Evolutionary conservation across 1,140 invertebrate species (phyloP), one percentile per base, ranked within the genome.

Genomic region (Ganaspis sp.): DNA sequence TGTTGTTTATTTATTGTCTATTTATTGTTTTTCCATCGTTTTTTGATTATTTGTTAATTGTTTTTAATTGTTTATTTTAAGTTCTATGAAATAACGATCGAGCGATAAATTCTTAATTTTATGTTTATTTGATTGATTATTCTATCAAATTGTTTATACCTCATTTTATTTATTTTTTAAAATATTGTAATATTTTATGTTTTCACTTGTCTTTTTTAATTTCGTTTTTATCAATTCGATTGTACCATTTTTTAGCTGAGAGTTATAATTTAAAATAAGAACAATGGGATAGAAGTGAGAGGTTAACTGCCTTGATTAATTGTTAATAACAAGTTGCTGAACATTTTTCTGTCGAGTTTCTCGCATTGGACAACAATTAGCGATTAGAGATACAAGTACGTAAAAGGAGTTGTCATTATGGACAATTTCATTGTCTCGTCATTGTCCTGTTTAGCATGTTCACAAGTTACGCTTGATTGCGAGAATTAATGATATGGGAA

Each of bases 351-450:
- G 3, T 64, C 1, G 11, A 1, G n/a, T 26, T 26, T 26, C 54
- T 64, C 21, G 21, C 21, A 64, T 15, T 15, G 3, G 9, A 23
- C 15, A 5, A 64, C 26, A 8, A 64, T 64, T 26, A 26, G 9
- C 23, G 58, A 15, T 29, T 64, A 64, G 15, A 34, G 15, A 64
- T 64, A 29, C 11, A 29, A 34, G 58, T 29, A 12, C 58, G 23
- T 64, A 64, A 29, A 64, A 64, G 58, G 58, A 64, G 26, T 29
- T n/a, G 15, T 64, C 58, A 29, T 64, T 64, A 64, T 29, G 12
- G 58, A 64, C 26, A 34, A 64, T 64, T 64, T 64, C 29, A 64
- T 64, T 64, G 58, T 64, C 11, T 34, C 58, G 58, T 34, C 26
- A 34, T 21, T 64, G 58, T 64, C 58, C n/a, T n/a, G 11, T 64